Conservation (phyloP, 92 coral and sea anemone genomes). For the Palythoa caribaeorum region DNA sequence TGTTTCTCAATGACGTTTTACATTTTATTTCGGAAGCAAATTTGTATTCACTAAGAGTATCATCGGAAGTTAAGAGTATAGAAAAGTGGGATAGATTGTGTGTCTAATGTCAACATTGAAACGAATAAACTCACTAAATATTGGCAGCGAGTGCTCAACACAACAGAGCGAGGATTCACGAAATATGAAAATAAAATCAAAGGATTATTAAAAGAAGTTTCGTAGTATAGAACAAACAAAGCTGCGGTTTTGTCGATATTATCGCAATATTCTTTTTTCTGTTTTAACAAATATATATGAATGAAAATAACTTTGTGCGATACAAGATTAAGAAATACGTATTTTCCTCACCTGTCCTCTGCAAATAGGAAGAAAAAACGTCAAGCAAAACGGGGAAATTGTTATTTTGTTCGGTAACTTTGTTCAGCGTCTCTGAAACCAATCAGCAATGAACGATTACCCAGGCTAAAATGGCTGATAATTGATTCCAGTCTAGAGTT, state of each 20-base stretch:
- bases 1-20: neutral
- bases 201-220: neutral
- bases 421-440: neutral
- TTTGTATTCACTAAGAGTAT: neutral
- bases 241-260: too few relatives aligned
- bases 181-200: neutral
- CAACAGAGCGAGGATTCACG: neutral
- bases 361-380: too few relatives aligned
- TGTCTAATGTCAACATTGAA: neutral
- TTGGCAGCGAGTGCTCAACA: neutral
- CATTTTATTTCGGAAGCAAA: neutral
- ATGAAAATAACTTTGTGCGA: too few relatives aligned
- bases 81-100: neutral
- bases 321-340: too few relatives aligned
- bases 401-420: neutral
- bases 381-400: neutral
- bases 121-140: neutral
- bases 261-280: too few relatives aligned
- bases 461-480: too few relatives aligned
- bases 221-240: neutral
- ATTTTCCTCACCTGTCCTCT: too few relatives aligned
- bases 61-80: neutral
- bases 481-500: too few relatives aligned
- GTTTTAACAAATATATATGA: too few relatives aligned
- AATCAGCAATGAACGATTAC: neutral